Evolutionary conservation across 2,888 invertebrate genomes (phyloP), one percentile per base, ranked within the genome.

Genomic region (Griposia aprilina): DNA sequence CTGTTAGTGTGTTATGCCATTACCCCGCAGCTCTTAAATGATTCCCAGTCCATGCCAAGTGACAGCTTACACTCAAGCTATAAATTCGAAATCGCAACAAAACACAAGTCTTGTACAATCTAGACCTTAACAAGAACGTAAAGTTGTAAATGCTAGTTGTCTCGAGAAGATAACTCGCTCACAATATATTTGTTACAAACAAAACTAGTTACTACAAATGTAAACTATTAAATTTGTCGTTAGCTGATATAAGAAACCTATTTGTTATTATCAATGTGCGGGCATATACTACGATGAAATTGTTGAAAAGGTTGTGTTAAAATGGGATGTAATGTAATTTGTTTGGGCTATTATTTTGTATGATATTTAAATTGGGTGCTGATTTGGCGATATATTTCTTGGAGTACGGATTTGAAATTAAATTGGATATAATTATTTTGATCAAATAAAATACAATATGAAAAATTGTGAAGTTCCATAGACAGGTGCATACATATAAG

Each of bases 161-260:
- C 87, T 87, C 72, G 82, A 80, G 80, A 88, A 88, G 91, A 89
- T 89, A 90, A 87, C 85, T 87, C 84, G 84, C 86, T 89, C 87
- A 88, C 81, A 85, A 87, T 88, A 85, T 81, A 88, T 89, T 87
- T 74, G 82, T 88, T 82, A 85, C 84, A 76, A 86, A 84, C 73
- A 78, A 83, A 86, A 86, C 89, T 87, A 89, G 80, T 85, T 85
- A 87, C 89, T 88, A 90, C 89, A 90, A 88, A 88, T 88, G 91
- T 86, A 84, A 81, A 82, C 87, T 86, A 90, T 90, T 89, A 88
- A 90, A 90, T 90, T 90, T 91, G 90, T 90, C 90, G 86, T 86
- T 85, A 50, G 74, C 80, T 90, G 90, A 92, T 91, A 88, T 90
- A 92, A 84, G 79, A 80, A 65, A 63, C 66, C 70, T 65, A 78